These are phyloP conservation scores for Vanessa atalanta DNA, from an alignment of 1,140 invertebrate genomes.

Conservation along the genomic window DNA sequence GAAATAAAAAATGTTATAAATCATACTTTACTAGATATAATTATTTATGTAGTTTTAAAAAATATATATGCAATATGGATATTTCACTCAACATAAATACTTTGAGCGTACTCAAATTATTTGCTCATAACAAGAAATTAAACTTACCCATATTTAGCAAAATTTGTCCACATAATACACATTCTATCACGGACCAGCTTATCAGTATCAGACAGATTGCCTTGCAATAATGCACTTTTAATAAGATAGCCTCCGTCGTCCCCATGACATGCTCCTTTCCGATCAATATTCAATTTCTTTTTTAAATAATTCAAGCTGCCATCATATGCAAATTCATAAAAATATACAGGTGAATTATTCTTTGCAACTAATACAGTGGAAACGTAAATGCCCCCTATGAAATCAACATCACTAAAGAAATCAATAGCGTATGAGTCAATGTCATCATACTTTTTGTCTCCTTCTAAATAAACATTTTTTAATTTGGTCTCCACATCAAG, in stretches of 20 bases:
- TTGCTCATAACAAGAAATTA: not conserved
- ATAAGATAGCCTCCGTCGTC: conserved; percentile 71
- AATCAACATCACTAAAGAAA: conserved; percentile 72
- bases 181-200: conserved; percentile 61
- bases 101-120: too few relatives aligned
- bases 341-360: conserved; percentile 61
- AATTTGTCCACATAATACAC: conserved; percentile 78
- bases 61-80: too few relatives aligned
- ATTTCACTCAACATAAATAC: too few relatives aligned
- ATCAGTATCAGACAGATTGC: conserved; percentile 56
- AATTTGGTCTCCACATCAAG: conserved; percentile 55
- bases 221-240: conserved; percentile 48
- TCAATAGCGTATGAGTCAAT: conserved; percentile 63
- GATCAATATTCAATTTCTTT: conserved; percentile 52
- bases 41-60: too few relatives aligned
- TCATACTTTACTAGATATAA: too few relatives aligned
- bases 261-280: conserved; percentile 67
- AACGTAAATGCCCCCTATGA: conserved; percentile 65
- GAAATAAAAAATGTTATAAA: too few relatives aligned
- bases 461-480: conserved; percentile 63
- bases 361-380: conserved; percentile 62
- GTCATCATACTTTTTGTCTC: conserved; percentile 51
- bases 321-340: conserved; percentile 75
- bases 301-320: conserved; percentile 72
- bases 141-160: conserved; percentile 77